Evolutionary conservation across 2,797 vertebrate genomes (phyloP), one percentile per base, ranked within the genome.

Genomic region (Malacoctenus gilli): DNA sequence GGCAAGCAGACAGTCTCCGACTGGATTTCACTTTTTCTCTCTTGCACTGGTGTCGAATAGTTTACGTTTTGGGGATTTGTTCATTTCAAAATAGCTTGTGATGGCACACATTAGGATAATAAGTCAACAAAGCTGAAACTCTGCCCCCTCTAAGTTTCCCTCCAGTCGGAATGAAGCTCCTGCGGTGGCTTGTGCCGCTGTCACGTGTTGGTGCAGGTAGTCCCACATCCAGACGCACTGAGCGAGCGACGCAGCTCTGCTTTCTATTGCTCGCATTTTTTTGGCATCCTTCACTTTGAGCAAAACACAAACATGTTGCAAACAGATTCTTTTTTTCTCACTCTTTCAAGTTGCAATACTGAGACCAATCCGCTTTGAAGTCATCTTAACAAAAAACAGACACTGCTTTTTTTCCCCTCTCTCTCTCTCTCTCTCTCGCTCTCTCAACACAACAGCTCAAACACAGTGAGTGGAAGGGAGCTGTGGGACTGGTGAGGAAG

Each of bases 361-460:
- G 57, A 81, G 57, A 53, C 46, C 51, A 69, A 68, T 23, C 49
- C 48, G 58, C 73, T 85, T 89, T 86, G 62, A 86, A 80, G 82
- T 76, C 47, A 39, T 23, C 23, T 59, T 86, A 89, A 90, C 73
- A 49, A 68, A 82, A 86, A 88, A 77, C 85, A 89, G 79, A 80
- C 74, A 18, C 34, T 25, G 8, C 53, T 57, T 65, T 71, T 49
- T 62, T 48, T 21, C 21, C 14, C 5, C 14, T 25, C n/a, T n/a
- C n/a, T n/a, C n/a, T n/a, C n/a, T n/a, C n/a, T n/a, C n/a, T n/a
- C n/a, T n/a, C n/a, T n/a, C n/a, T n/a, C n/a, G n/a, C n/a, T n/a
- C n/a, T n/a, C n/a, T n/a, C n/a, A n/a, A n/a, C n/a, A n/a, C n/a
- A n/a, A n/a, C 25, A 37, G 59, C 56, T 30, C 16, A 75, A 75